A percentile compares a stretch with the other conserved stretches of the same genome.
Evolutionary conservation across 2,888 invertebrate genomes (phyloP).

Genomic region (Drosophila aldrichi): DNA sequence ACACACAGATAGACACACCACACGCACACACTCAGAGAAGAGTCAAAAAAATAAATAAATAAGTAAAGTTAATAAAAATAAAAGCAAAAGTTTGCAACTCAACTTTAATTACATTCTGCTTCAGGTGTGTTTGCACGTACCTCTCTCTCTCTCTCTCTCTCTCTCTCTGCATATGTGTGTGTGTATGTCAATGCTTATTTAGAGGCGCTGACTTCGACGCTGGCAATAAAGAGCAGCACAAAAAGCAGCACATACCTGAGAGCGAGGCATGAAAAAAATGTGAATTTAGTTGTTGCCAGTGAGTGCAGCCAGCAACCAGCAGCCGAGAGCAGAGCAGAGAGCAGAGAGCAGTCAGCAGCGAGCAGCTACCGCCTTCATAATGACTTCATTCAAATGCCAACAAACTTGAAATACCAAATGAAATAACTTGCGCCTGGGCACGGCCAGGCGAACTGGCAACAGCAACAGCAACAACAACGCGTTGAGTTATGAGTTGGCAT

Average conservation of each 20-base stretch:
- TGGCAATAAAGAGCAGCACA: constrained; percentile 68
- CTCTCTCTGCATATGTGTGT: background rate
- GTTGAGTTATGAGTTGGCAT: constrained; percentile 80
- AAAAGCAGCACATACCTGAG: constrained; percentile 57
- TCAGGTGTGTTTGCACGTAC: constrained; percentile 44
- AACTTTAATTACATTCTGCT: constrained; percentile 79
- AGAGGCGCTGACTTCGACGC: constrained; percentile 65
- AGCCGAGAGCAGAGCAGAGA: constrained; percentile 2
- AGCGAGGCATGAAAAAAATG: constrained; percentile 54
- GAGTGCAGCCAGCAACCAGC: constrained; percentile 38
- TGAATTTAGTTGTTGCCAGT: constrained; percentile 69
- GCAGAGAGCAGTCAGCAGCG: background rate
- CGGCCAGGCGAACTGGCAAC: constrained; percentile 43
- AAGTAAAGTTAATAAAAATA: constrained; percentile 77
- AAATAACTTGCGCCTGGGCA: constrained; percentile 76
- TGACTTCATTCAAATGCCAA: constrained; percentile 83
- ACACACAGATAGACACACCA: background rate
- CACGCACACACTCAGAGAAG: constrained; percentile 1
- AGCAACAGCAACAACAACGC: constrained; percentile 57
- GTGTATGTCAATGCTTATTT: constrained; percentile 71
- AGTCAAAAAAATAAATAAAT: constrained; percentile 75
- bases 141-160: background rate
- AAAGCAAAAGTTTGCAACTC: constrained; percentile 80
- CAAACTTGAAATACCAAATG: constrained; percentile 81
- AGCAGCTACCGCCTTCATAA: constrained; percentile 70